A percentile compares a stretch with the other conserved stretches of the same genome.
Evolutionary conservation across 2,113 vertebrate genomes (phyloP).

Genomic region (Lasiurus cinereus): DNA sequence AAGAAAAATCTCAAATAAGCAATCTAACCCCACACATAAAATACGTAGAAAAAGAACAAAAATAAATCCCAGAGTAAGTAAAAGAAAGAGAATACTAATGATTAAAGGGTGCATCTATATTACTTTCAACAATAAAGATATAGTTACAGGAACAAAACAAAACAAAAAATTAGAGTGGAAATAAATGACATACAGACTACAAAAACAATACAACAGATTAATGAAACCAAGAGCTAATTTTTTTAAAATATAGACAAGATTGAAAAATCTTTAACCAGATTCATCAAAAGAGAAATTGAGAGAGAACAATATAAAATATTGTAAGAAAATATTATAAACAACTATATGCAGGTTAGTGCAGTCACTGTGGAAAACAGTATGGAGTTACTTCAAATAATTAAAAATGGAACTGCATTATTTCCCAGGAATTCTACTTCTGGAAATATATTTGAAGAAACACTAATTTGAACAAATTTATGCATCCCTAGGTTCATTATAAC

Average conservation of each 20-base stretch:
- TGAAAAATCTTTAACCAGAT: not conserved
- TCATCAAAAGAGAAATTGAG: not conserved
- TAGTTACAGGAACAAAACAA: no score
- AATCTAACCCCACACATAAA: not conserved
- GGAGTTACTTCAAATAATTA: not conserved
- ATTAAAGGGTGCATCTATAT: no score
- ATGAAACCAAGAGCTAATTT: not conserved
- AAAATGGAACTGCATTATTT: not conserved
- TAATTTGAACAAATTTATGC: not conserved
- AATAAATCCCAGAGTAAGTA: not conserved
- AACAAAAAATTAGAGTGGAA: not conserved
- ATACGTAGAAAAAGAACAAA: not conserved
- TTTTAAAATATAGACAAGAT: not conserved
- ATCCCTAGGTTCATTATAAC: not conserved
- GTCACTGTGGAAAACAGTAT: not conserved
- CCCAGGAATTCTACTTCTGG: not conserved
- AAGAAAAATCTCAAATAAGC: not conserved
- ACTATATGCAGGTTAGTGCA: not conserved
- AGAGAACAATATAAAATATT: not conserved
- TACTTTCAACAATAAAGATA: no score
- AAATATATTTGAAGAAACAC: not conserved
- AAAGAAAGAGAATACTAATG: not conserved
- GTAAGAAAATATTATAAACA: not conserved
- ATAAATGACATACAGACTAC: not conserved
- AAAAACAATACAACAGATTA: not conserved